Percentiles rank a stretch among this genome's conserved stretches.
Conservation (phyloP, 30 jellyfish, hydroid and myxozoan genomes). For the Nemopilema nomurai region DNA sequence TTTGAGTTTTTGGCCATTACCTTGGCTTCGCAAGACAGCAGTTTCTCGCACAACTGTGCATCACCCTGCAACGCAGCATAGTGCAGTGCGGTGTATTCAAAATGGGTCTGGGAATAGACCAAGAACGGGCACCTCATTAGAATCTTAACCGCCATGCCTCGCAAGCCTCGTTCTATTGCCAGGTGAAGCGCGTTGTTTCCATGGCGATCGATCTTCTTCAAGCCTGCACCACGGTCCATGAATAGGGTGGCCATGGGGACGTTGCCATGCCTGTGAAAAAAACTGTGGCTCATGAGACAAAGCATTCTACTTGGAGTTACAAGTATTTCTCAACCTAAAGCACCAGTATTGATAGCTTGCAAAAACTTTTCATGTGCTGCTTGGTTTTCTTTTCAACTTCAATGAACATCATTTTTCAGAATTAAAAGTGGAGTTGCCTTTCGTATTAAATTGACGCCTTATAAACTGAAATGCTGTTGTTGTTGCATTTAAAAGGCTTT, state of each 20-base stretch:
- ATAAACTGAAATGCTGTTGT: too few relatives aligned
- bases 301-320: neutral
- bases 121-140: constrained; percentile 14
- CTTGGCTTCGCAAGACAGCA: constrained; percentile 13
- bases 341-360: neutral
- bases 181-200: constrained; percentile 9
- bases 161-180: constrained; percentile 4
- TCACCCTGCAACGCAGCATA: constrained; percentile 61
- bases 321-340: neutral
- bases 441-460: too few relatives aligned
- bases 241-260: constrained; percentile 5
- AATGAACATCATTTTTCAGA: too few relatives aligned
- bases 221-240: constrained; percentile 18
- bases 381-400: too few relatives aligned
- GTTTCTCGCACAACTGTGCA: constrained; percentile 26
- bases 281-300: neutral
- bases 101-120: constrained; percentile 6
- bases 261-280: neutral
- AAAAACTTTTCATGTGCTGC: too few relatives aligned
- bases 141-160: constrained; percentile 16
- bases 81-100: constrained; percentile 58
- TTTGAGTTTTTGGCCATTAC: constrained; percentile 1
- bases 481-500: too few relatives aligned
- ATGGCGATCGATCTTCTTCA: neutral
- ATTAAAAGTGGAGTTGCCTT: too few relatives aligned